A percentile compares a stretch with the other conserved stretches of the same genome.
Conservation (phyloP, 2,797 vertebrate species). For the Diplodus sargus region DNA sequence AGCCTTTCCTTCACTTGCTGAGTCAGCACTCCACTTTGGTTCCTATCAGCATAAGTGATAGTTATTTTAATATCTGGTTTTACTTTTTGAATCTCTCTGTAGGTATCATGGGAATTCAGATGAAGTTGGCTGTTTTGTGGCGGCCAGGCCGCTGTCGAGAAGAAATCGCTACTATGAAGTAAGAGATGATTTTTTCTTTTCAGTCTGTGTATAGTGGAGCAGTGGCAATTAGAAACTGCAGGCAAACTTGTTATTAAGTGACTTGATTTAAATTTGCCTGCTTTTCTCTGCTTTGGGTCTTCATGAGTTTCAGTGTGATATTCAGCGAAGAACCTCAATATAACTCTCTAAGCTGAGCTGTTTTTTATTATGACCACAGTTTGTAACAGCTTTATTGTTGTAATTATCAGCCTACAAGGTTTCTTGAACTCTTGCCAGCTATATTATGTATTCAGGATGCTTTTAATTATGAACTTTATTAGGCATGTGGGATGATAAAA, state of each 20-base stretch:
- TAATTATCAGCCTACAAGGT: conserved; percentile 1
- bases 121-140: conserved; percentile 96
- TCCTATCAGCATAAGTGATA: not conserved
- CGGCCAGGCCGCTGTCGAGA: conserved; percentile 91
- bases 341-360: not conserved
- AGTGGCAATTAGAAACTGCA: not conserved
- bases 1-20: not conserved
- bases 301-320: not conserved
- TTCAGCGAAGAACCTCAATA: not conserved
- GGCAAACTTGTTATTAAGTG: not conserved
- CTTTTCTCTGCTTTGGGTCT: not conserved
- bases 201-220: not conserved
- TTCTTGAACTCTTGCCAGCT: no score
- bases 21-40: not conserved
- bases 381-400: not conserved
- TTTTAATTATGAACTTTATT: not conserved
- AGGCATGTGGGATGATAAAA: not conserved
- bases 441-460: no score
- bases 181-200: conserved; percentile 60
- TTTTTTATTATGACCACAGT: not conserved
- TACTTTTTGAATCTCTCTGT: conserved; percentile 29
- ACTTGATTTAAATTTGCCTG: not conserved
- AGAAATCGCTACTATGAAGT: conserved; percentile 98
- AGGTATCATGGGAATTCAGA: conserved; percentile 97
- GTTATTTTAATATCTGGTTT: not conserved